Base-by-base conservation (phyloP, 2,797 vertebrate species). In the Gallinago stenura region DNA sequence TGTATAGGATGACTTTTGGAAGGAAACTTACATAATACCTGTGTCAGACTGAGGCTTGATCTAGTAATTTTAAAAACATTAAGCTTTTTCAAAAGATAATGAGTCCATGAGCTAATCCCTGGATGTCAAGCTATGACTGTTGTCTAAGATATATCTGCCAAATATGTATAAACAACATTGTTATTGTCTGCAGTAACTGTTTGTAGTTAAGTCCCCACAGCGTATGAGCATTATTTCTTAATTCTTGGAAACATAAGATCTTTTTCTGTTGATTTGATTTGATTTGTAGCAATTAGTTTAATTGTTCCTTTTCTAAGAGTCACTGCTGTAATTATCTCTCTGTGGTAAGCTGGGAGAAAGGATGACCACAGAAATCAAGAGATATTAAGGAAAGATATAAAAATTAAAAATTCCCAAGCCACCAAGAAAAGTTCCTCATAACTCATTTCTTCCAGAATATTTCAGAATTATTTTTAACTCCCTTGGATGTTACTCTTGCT, bases 401-500 rank as follows among this genome's bases (percentile, higher is more conserved):
- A 89, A 56, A 31, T 21, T 37, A 45, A 70, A 90, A 68, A 72
- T 60, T 68, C 89, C 20, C 66, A 89, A 92, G 39, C 21, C 14
- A 7, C 60, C 24, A 66, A 43, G n/a, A 91, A 57, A 65, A 77
- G 7, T 93, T 88, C 30, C 5, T 89, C 9, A 26, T 66, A 93
- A 82, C 18, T 77, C 15, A 53, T 84, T 80, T 93, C 33, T 92
- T 95, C 56, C 58, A 70, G 70, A 83, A 69, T 90, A 78, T 86
- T 86, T 86, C 25, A 66, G 51, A 53, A 84, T 76, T 90, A 91
- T 90, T 93, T 96, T 95, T 79, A 93, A 48, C 30, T 92, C n/a
- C 13, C 13, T 84, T 90, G 51, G 24, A 22, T 94, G 37, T 68
- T 90, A 60, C 31, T 82, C 21, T 65, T 91, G 75, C 54, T 76